phyloP scores from a whole-genome alignment of 2,797 vertebrate genomes.

The Lacerta agilis region DNA sequence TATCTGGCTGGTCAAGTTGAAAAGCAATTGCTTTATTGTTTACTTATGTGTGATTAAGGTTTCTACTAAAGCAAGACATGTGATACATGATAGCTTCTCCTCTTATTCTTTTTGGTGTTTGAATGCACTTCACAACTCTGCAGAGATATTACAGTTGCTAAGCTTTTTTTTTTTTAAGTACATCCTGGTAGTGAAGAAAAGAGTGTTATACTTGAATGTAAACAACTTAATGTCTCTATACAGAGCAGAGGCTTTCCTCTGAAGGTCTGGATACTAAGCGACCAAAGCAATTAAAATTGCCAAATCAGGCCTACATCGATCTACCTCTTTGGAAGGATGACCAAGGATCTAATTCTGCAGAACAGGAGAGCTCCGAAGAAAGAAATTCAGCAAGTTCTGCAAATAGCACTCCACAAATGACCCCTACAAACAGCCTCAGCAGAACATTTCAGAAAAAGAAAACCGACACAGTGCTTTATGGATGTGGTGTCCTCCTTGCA shows the following conservation, averaged over 20 bases:
- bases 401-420: constrained; percentile 84
- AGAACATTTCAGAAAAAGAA: constrained; percentile 79
- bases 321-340: constrained; percentile 94
- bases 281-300: constrained; percentile 92
- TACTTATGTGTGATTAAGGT: not conserved
- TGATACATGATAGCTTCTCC: not conserved
- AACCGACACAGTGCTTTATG: constrained; percentile 85
- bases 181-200: constrained; percentile 12
- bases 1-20: not conserved
- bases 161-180: not conserved
- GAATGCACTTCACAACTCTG: not conserved
- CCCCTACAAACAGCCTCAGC: constrained; percentile 87
- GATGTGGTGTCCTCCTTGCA: constrained; percentile 87
- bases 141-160: not conserved
- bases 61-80: not conserved
- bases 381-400: constrained; percentile 80
- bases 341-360: constrained; percentile 77
- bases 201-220: constrained; percentile 39
- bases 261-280: constrained; percentile 86
- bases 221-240: constrained; percentile 65
- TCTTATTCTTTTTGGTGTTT: not conserved
- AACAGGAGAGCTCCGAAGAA: constrained; percentile 82
- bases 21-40: not conserved
- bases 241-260: constrained; percentile 80
- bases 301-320: constrained; percentile 90